Evolutionary conservation across 2,888 invertebrate genomes (phyloP).

Genomic region (Agonopterix heracliana): DNA sequence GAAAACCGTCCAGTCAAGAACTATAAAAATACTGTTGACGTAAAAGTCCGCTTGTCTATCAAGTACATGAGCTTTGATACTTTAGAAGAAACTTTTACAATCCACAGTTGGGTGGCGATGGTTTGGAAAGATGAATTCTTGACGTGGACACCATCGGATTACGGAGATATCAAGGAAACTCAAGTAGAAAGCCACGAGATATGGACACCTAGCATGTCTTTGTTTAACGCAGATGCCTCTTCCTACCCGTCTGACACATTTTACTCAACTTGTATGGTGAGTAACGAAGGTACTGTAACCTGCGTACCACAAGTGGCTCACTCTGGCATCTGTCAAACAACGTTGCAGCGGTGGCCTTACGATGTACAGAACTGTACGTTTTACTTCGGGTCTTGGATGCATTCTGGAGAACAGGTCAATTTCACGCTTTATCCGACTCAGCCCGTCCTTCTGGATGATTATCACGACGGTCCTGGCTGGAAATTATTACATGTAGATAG

Average conservation of each 20-base stretch:
- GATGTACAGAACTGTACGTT: constrained; percentile 80
- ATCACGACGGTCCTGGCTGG: constrained; percentile 77
- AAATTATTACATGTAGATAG: constrained; percentile 58
- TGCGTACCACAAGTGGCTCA: constrained; percentile 78
- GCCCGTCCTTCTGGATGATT: constrained; percentile 60
- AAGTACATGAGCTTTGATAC: constrained; percentile 71
- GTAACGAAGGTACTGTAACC: constrained; percentile 72
- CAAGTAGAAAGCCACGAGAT: constrained; percentile 81
- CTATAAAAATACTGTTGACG: constrained; percentile 66
- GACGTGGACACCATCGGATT: constrained; percentile 81
- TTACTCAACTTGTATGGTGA: constrained; percentile 70
- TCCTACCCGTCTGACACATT: constrained; percentile 46
- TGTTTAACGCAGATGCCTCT: constrained; percentile 79
- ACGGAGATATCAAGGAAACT: constrained; percentile 77
- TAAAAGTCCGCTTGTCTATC: constrained; percentile 72
- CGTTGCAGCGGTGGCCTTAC: constrained; percentile 79
- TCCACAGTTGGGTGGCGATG: constrained; percentile 74
- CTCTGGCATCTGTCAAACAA: constrained; percentile 75
- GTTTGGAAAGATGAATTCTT: constrained; percentile 81
- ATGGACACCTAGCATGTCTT: constrained; percentile 86
- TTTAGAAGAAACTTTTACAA: constrained; percentile 62
- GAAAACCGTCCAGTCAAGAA: constrained; percentile 72
- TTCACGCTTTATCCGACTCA: constrained; percentile 47
- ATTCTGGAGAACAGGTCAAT: constrained; percentile 79
- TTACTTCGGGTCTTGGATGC: constrained; percentile 80